Conservation (phyloP, 2,797 vertebrate genomes). For the Megalops cyprinoides region DNA sequence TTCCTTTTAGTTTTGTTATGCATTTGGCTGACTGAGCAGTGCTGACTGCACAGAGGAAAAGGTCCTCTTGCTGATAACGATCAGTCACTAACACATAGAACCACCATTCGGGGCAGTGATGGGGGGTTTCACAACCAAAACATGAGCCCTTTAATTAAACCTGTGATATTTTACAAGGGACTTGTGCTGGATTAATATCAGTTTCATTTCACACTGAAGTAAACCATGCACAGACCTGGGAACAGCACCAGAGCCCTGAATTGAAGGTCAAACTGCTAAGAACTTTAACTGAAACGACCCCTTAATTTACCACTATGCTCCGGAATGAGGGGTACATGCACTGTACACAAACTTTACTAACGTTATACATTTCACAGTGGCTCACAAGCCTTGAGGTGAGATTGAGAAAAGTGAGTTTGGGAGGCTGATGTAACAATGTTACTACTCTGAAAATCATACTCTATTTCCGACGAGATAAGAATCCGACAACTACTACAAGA, state of each 20-base stretch:
- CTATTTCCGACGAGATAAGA: not conserved
- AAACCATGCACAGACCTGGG: no score
- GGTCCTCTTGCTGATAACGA: not conserved
- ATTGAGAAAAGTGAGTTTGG: not conserved
- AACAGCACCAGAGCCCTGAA: no score
- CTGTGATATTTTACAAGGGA: no score
- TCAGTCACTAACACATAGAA: not conserved
- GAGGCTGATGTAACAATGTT: not conserved
- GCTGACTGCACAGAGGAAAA: not conserved
- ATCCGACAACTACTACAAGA: not conserved
- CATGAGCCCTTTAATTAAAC: no score
- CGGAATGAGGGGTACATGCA: no score
- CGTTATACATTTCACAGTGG: not conserved
- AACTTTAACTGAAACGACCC: not conserved
- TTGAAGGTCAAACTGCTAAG: not conserved
- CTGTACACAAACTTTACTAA: not conserved
- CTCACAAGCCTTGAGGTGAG: not conserved
- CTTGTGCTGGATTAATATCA: no score
- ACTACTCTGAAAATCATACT: not conserved
- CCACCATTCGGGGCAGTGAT: no score
- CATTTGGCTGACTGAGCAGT: not conserved
- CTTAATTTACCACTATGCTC: no score
- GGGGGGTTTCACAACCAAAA: no score
- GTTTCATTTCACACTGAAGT: not conserved
- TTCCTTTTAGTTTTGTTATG: not conserved